Conservation (phyloP, 2,797 vertebrate genomes). For the Taeniopygia guttata region DNA sequence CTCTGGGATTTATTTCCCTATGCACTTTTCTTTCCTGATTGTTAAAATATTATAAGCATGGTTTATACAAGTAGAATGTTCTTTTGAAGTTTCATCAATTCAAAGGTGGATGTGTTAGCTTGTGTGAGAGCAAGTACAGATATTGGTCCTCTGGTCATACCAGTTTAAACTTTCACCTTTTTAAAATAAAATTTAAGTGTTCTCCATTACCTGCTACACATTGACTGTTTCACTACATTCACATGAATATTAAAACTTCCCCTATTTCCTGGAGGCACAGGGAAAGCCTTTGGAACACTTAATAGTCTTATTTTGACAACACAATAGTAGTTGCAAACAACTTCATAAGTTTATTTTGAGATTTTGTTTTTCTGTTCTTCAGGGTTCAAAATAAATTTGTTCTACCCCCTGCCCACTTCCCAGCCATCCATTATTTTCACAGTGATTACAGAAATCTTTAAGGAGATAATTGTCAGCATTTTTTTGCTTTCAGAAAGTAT, state of each 20-base stretch:
- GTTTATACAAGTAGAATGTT: not conserved
- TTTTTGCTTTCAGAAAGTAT: not conserved
- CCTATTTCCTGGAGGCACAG: not conserved
- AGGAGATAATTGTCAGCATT: not conserved
- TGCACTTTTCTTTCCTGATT: not conserved
- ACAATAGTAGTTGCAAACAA: not conserved
- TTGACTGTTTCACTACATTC: not conserved
- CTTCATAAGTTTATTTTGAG: not conserved
- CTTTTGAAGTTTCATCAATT: not conserved
- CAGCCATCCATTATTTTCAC: not conserved
- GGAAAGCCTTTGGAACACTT: not conserved
- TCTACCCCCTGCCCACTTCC: fast-evolving
- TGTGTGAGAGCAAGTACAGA: not conserved
- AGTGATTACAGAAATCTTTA: not conserved
- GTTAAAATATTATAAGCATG: not conserved
- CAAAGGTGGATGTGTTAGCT: no score
- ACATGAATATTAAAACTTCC: not conserved
- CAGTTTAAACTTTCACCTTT: not conserved
- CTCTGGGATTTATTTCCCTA: not conserved
- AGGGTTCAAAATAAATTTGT: not conserved
- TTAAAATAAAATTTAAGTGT: not conserved
- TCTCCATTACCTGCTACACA: not conserved
- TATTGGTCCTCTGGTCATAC: not conserved
- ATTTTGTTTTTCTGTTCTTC: not conserved
- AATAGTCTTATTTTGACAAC: not conserved